Conservation (phyloP, 2,113 vertebrate genomes). For the Canis aureus region DNA sequence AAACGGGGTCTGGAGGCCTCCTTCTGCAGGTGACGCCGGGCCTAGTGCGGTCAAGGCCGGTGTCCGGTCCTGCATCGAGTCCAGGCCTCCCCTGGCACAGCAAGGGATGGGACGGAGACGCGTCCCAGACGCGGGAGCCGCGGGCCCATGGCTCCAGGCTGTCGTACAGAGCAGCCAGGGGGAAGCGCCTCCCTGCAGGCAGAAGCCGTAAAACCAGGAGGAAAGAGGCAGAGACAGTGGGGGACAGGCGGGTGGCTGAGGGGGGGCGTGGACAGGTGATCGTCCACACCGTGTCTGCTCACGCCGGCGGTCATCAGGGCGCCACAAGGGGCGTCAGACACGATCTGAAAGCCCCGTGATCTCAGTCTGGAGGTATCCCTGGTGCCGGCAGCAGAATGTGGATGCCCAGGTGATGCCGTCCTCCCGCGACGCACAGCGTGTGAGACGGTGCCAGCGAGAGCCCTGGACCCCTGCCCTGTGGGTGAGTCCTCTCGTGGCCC, state of each 20-base stretch:
- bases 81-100: too few species aligned
- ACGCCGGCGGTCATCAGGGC: accelerated
- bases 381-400: accelerated
- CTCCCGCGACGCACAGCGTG: accelerated
- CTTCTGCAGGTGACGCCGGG: too few species aligned
- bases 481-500: not conserved
- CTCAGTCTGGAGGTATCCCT: accelerated
- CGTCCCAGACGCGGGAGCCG: not conserved
- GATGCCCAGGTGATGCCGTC: not conserved
- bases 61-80: too few species aligned
- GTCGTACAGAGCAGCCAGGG: not conserved
- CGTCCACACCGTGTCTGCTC: not conserved
- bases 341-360: not conserved
- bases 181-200: not conserved
- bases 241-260: accelerated
- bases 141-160: not conserved
- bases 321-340: too few species aligned
- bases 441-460: accelerated
- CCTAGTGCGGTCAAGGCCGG: too few species aligned
- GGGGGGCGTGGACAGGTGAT: too few species aligned
- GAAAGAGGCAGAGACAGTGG: not conserved
- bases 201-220: not conserved
- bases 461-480: not conserved
- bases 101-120: not conserved
- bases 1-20: not conserved